Conservation (phyloP, 1,140 invertebrate genomes). For the Brachystomella parvula region DNA sequence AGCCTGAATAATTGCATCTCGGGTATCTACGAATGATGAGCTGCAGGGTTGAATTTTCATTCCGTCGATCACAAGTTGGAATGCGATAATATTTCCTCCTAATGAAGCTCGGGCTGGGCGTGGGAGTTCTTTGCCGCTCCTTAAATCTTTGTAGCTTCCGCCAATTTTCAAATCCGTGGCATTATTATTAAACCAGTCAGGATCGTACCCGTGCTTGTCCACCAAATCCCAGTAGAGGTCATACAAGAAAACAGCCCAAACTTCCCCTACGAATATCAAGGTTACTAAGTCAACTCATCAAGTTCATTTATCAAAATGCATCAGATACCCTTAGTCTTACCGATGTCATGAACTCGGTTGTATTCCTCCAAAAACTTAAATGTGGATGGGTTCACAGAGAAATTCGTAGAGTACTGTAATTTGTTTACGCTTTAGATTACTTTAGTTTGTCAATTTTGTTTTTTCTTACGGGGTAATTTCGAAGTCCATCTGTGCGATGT, state of each 20-base stretch:
- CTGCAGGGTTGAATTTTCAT: too few relatives aligned
- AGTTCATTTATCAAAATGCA: neutral
- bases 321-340: neutral
- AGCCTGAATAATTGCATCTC: conserved; percentile 1
- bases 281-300: too few relatives aligned
- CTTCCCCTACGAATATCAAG: neutral
- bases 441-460: neutral
- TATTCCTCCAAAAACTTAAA: neutral
- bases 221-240: neutral
- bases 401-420: too few relatives aligned
- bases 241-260: too few relatives aligned
- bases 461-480: neutral
- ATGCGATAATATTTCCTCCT: neutral
- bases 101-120: neutral
- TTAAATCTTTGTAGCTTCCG: neutral
- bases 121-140: neutral
- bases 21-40: neutral
- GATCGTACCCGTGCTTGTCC: too few relatives aligned
- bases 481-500: neutral
- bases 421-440: neutral
- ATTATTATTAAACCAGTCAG: too few relatives aligned
- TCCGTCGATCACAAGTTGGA: too few relatives aligned
- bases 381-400: neutral
- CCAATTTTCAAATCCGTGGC: too few relatives aligned
- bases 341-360: neutral